A percentile compares a stretch with the other conserved stretches of the same genome.
These are phyloP conservation scores for Coccyzus lansbergi DNA, from an alignment of 2,797 vertebrate species.

Conservation along the genomic window DNA sequence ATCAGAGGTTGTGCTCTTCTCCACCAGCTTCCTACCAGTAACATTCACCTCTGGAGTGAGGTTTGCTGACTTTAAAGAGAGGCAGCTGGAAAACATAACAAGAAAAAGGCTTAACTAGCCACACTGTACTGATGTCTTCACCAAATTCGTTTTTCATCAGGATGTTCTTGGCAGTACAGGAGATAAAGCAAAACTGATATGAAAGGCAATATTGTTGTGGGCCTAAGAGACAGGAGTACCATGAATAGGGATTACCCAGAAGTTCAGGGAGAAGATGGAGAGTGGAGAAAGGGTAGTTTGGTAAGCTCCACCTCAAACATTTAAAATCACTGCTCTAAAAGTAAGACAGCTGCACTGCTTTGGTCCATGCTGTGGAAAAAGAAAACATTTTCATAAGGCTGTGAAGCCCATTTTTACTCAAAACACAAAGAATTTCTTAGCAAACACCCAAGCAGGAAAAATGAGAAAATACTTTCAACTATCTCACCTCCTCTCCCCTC, in stretches of 20 bases:
- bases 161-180: not conserved
- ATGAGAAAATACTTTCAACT: not conserved
- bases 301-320: not conserved
- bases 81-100: not conserved
- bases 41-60: not conserved
- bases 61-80: not conserved
- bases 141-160: not conserved
- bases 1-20: not conserved
- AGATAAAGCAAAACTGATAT: not conserved
- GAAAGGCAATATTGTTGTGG: not conserved
- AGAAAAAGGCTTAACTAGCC: not conserved
- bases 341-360: not conserved
- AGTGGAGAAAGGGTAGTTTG: not conserved
- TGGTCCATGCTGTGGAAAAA: not conserved
- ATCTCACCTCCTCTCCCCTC: not conserved
- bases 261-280: not conserved
- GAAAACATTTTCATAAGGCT: not conserved
- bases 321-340: not conserved
- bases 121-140: not conserved
- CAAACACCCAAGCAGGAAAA: not conserved
- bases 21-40: not conserved
- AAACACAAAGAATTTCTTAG: constrained; percentile 1
- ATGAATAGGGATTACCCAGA: not conserved
- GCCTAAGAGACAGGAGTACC: not conserved
- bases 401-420: not conserved